Conservation (phyloP, 2,888 invertebrate genomes). For the Agonum fuliginosum region DNA sequence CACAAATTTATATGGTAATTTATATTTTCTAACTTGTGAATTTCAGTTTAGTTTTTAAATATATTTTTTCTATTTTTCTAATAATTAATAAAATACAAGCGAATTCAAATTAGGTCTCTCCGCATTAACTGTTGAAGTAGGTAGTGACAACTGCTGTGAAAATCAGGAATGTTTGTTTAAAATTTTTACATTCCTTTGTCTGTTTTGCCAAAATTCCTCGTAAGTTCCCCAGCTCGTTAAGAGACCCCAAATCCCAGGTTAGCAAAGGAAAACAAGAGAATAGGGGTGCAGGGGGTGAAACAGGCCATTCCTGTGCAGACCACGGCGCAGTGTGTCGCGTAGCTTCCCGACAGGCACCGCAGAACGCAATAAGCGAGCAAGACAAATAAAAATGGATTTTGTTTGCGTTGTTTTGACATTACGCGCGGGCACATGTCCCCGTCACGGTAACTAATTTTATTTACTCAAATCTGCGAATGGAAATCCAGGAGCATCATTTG, state of each 20-base stretch:
- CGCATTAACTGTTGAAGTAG: no score
- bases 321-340: not conserved
- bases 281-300: not conserved
- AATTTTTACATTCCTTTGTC: not conserved
- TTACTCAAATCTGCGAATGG: conserved; percentile 60
- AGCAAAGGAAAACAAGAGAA: not conserved
- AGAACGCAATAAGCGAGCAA: conserved; percentile 38
- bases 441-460: conserved; percentile 53
- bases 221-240: not conserved
- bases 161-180: not conserved
- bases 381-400: conserved; percentile 53
- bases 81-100: no score
- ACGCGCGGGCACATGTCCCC: conserved; percentile 22
- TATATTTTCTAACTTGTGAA: no score
- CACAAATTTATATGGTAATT: no score
- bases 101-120: no score
- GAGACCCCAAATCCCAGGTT: conserved; percentile 3
- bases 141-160: not conserved
- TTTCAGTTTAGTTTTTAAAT: no score
- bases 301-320: conserved; percentile 36
- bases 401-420: conserved; percentile 45
- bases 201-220: not conserved
- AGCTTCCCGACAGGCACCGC: conserved; percentile 22
- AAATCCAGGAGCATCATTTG: conserved; percentile 63
- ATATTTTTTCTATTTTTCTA: no score